These are phyloP conservation scores for Pseudomyrmex flavicornis DNA, from an alignment of 1,140 invertebrate species.

Conservation along the genomic window DNA sequence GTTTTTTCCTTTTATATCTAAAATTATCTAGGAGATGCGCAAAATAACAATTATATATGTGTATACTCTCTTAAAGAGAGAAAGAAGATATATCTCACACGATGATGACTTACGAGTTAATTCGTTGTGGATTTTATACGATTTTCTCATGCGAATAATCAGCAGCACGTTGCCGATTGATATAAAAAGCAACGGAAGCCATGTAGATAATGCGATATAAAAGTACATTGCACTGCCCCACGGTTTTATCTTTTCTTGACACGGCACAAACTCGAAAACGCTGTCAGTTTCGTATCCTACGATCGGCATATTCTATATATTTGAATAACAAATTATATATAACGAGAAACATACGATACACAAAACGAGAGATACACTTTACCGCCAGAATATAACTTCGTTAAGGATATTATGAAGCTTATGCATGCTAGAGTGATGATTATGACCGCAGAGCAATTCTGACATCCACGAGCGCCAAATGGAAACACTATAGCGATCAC, in stretches of 20 bases:
- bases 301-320: slow-evolving; percentile 31
- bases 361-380: slow-evolving; percentile 27
- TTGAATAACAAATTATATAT: not conserved
- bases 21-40: slow-evolving; percentile 63
- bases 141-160: slow-evolving; percentile 76
- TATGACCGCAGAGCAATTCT: slow-evolving; percentile 70
- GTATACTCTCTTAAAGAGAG: too few relatives aligned
- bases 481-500: slow-evolving; percentile 75
- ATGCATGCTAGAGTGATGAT: slow-evolving; percentile 70
- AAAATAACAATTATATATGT: too few relatives aligned
- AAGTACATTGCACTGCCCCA: slow-evolving; percentile 79
- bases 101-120: slow-evolving; percentile 73
- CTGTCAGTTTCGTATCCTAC: slow-evolving; percentile 82
- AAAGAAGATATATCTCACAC: too few relatives aligned
- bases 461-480: slow-evolving; percentile 64
- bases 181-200: slow-evolving; percentile 80
- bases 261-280: slow-evolving; percentile 80
- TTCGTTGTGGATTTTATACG: slow-evolving; percentile 70
- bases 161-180: slow-evolving; percentile 80
- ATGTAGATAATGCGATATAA: slow-evolving; percentile 80
- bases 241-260: slow-evolving; percentile 75
- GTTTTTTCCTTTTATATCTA: slow-evolving; percentile 63
- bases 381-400: slow-evolving; percentile 77
- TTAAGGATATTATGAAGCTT: slow-evolving; percentile 75
- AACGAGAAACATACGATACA: too few relatives aligned